phyloP scores from a whole-genome alignment of 30 jellyfish, hydroid and myxozoan genomes.

The Phacellophora camtschatica region DNA sequence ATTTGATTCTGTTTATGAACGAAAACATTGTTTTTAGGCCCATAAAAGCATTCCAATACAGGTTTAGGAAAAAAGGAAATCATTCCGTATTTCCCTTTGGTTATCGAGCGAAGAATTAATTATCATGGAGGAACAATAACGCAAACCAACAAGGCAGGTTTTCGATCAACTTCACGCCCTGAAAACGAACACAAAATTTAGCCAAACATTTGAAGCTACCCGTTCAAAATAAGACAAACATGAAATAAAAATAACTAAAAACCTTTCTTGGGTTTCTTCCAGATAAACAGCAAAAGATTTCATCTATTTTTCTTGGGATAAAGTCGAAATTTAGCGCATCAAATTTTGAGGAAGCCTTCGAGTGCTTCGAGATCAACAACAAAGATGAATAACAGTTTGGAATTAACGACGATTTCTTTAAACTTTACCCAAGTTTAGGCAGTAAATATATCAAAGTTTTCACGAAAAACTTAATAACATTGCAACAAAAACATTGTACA shows the following conservation, averaged over 20 bases:
- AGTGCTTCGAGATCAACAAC: conserved; percentile 79
- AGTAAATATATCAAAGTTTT: not conserved
- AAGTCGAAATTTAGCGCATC: not conserved
- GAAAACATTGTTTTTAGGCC: not conserved
- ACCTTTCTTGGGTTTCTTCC: not conserved
- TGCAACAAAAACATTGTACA: not conserved
- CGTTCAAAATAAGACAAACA: conserved; percentile 31
- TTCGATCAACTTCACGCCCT: conserved; percentile 87
- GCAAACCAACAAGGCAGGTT: conserved; percentile 81
- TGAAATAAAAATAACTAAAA: conserved; percentile 22
- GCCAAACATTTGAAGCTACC: conserved; percentile 17
- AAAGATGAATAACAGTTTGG: conserved; percentile 62
- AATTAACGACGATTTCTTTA: conserved; percentile 60
- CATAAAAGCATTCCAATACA: conserved; percentile 20
- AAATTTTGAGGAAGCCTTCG: conserved; percentile 46
- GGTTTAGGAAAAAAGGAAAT: not conserved
- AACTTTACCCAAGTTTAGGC: conserved; percentile 37
- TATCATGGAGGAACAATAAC: conserved; percentile 84
- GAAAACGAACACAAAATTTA: conserved; percentile 47
- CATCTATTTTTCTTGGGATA: not conserved
- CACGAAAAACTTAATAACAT: not conserved
- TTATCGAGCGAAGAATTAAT: conserved; percentile 29
- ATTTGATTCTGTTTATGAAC: not conserved
- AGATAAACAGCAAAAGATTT: not conserved
- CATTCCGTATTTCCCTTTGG: not conserved